A percentile compares a stretch with the other conserved stretches of the same genome.
Conservation (phyloP, 2,113 vertebrate genomes). For the Ictalurus furcatus region DNA sequence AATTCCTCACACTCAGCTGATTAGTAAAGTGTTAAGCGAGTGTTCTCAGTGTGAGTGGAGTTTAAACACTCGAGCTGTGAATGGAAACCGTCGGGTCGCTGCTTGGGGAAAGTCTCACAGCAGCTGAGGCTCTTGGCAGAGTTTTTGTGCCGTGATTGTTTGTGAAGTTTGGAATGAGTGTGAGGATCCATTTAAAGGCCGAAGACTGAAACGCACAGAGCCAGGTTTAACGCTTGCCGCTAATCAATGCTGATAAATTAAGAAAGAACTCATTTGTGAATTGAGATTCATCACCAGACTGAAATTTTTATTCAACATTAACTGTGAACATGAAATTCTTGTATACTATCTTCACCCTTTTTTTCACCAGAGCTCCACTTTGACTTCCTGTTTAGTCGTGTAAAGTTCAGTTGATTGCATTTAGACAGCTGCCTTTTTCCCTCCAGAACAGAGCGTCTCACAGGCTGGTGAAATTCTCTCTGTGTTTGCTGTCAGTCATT, state of each 20-base stretch:
- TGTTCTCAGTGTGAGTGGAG: not conserved
- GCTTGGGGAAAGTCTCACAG: not conserved
- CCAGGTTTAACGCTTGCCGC: not conserved
- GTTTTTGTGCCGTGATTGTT: not conserved
- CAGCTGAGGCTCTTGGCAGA: not conserved
- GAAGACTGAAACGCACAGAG: conserved; percentile 12
- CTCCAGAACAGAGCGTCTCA: not conserved
- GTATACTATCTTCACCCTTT: not conserved
- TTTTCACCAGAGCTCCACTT: not conserved
- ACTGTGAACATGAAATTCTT: not conserved
- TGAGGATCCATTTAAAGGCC: not conserved
- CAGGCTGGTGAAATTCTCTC: not conserved
- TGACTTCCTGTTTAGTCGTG: conserved; percentile 22
- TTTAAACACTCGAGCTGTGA: not conserved
- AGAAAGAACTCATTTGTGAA: conserved; percentile 7
- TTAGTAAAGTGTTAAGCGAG: not conserved
- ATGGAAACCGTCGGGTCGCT: not conserved
- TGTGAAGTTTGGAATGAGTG: not conserved
- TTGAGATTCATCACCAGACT: conserved; percentile 21
- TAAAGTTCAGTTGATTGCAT: conserved; percentile 4
- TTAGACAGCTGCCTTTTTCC: not conserved
- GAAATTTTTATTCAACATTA: not conserved
- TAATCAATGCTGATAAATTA: conserved; percentile 12
- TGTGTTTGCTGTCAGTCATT: conserved; percentile 42
- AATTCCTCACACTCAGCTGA: not conserved